These are phyloP conservation scores for Halocynthia aurantium DNA, from an alignment of 23 tunicate species.

Conservation along the genomic window DNA sequence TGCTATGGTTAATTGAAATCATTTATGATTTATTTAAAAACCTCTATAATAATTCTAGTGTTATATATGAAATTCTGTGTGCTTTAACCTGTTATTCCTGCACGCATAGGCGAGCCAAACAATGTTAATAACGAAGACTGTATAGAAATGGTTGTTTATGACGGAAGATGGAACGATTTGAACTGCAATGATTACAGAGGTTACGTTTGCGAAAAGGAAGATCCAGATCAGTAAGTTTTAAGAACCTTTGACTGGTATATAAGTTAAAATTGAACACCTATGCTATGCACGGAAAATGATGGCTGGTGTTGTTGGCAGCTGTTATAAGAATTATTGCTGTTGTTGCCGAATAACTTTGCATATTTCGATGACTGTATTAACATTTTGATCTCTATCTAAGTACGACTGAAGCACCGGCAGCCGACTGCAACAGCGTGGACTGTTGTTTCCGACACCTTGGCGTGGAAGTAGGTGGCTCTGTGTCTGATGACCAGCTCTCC, in stretches of 20 bases:
- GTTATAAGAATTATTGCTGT: too few species aligned
- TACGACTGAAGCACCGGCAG: constrained; percentile 30
- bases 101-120: constrained; percentile 69
- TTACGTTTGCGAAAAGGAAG: constrained; percentile 66
- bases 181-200: constrained; percentile 33
- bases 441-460: constrained; percentile 91
- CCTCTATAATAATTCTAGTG: not conserved
- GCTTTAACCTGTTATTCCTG: not conserved
- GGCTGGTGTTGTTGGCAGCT: too few species aligned
- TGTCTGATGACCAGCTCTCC: constrained; percentile 40
- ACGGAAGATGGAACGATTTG: constrained; percentile 65
- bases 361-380: too few species aligned
- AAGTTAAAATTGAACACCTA: not conserved
- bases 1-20: not conserved
- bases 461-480: constrained; percentile 72
- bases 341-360: too few species aligned
- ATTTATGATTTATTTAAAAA: not conserved
- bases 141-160: constrained; percentile 32
- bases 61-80: not conserved
- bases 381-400: not conserved
- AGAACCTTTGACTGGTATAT: not conserved
- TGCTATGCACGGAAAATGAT: too few species aligned
- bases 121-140: constrained; percentile 51
- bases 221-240: constrained; percentile 40
- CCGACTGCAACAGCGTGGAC: constrained; percentile 72